Evolutionary conservation across 2,797 vertebrate genomes (phyloP).

Genomic region (Rhincodon typus): DNA sequence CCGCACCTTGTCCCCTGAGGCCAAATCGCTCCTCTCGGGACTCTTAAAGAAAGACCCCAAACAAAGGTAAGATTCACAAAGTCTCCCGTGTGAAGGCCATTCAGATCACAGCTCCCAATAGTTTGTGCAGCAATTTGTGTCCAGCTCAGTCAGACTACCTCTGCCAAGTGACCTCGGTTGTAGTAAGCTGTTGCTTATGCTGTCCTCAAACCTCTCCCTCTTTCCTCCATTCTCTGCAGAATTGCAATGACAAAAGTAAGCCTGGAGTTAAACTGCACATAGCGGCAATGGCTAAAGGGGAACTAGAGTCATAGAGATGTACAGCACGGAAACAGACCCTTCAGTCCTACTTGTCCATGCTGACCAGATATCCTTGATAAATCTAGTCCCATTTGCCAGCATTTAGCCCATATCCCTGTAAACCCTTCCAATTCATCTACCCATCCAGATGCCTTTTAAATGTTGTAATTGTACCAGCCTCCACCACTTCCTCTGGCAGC

Average conservation of each 20-base stretch:
- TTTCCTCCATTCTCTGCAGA: neutral
- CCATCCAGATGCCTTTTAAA: too few species aligned
- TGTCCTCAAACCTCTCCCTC: neutral
- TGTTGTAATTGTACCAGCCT: too few species aligned
- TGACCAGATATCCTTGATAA: too few species aligned
- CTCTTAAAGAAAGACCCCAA: slow-evolving; percentile 91
- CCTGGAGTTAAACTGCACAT: neutral
- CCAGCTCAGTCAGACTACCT: neutral
- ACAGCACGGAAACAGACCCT: too few species aligned
- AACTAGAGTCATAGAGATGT: neutral
- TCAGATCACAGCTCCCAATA: neutral
- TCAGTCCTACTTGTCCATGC: too few species aligned
- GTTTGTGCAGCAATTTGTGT: neutral
- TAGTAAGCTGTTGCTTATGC: neutral
- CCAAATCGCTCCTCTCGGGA: slow-evolving; percentile 76
- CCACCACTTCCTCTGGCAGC: too few species aligned
- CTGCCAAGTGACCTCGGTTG: neutral
- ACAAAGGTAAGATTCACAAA: slow-evolving; percentile 60
- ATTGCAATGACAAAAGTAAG: neutral
- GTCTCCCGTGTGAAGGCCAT: neutral
- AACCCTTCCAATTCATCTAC: too few species aligned
- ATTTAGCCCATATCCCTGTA: too few species aligned
- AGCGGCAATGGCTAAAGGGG: neutral
- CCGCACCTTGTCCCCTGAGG: slow-evolving; percentile 78
- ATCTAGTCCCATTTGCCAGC: too few species aligned